phyloP scores from a whole-genome alignment of 2,113 vertebrate genomes.

The Trichomycterus rosablanca region DNA sequence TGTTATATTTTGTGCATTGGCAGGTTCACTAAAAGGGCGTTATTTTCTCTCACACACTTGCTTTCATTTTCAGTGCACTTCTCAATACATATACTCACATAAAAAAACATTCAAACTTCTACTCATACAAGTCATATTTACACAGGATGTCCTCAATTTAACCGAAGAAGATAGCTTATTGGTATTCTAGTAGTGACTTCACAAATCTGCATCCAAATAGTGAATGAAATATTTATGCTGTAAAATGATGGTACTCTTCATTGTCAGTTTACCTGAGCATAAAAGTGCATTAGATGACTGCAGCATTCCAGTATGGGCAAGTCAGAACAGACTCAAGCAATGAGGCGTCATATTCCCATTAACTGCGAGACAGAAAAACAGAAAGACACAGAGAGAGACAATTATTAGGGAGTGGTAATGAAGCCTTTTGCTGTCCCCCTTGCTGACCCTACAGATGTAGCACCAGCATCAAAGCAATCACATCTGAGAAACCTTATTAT shows the following conservation, averaged over 20 bases:
- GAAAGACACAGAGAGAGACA: constrained; percentile 4
- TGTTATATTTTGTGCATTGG: no score
- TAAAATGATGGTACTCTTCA: constrained; percentile 64
- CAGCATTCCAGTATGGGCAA: constrained; percentile 63
- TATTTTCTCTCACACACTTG: not conserved
- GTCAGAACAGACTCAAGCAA: constrained; percentile 61
- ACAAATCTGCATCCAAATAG: constrained; percentile 69
- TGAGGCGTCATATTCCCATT: constrained; percentile 50
- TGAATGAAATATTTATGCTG: constrained; percentile 67
- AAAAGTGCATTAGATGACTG: constrained; percentile 63
- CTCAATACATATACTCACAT: constrained; percentile 4
- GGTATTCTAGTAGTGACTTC: constrained; percentile 55
- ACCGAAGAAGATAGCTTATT: constrained; percentile 47
- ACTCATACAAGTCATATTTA: constrained; percentile 51
- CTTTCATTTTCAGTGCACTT: not conserved
- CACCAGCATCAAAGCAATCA: constrained; percentile 2
- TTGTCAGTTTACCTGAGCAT: constrained; percentile 68
- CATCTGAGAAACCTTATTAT: not conserved
- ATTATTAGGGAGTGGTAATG: not conserved
- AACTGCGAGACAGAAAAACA: constrained; percentile 13
- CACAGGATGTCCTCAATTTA: constrained; percentile 36
- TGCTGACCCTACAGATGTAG: not conserved
- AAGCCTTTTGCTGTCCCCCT: not conserved
- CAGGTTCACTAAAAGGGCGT: no score
- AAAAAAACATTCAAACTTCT: constrained; percentile 8